Evolutionary conservation across 2,113 vertebrate genomes (phyloP).

Genomic region (Polypterus bichir): DNA sequence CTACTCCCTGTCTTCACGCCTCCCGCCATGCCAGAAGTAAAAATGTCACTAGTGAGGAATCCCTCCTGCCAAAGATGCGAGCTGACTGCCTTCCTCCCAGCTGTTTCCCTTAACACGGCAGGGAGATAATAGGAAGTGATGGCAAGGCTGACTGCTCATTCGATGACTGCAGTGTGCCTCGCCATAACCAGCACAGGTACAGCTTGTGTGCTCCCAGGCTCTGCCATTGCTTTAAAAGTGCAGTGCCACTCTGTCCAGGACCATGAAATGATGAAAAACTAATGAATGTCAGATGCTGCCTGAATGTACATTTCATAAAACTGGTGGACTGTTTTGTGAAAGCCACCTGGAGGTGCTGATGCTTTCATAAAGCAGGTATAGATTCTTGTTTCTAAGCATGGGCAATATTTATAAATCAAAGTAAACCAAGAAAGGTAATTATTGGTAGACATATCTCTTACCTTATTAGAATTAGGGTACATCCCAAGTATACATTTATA

Average conservation of each 20-base stretch:
- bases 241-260: not conserved
- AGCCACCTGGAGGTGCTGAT: too few species aligned
- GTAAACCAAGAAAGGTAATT: too few species aligned
- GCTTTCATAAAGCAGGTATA: too few species aligned
- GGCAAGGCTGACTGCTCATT: slow-evolving; percentile 95
- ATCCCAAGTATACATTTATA: too few species aligned
- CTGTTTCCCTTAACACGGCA: slow-evolving; percentile 80
- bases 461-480: too few species aligned
- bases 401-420: too few species aligned
- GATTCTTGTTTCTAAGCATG: too few species aligned
- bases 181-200: not conserved
- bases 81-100: slow-evolving; percentile 75
- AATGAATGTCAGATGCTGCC: too few species aligned
- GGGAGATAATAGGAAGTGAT: slow-evolving; percentile 96
- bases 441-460: too few species aligned
- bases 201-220: not conserved
- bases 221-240: not conserved
- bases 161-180: slow-evolving; percentile 57
- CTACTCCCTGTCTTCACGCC: slow-evolving; percentile 64
- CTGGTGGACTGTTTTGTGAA: too few species aligned
- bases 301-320: too few species aligned
- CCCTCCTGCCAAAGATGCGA: slow-evolving; percentile 73
- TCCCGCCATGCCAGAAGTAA: slow-evolving; percentile 74
- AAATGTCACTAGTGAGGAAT: slow-evolving; percentile 82
- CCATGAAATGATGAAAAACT: too few species aligned